phyloP scores from a whole-genome alignment of 2,113 vertebrate species.

The Calyptommatus sinebrachiatus region DNA sequence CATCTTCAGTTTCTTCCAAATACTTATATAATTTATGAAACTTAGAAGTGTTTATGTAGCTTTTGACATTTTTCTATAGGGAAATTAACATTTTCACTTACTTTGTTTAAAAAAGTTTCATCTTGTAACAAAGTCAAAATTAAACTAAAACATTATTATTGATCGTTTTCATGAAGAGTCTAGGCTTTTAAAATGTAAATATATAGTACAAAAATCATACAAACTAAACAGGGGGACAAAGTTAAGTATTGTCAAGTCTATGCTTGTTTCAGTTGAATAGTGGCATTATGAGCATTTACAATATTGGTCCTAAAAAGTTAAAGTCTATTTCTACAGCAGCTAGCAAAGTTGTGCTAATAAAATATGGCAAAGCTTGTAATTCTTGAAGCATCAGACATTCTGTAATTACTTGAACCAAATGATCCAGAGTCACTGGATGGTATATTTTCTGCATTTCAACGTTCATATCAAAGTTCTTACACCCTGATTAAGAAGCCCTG shows the following conservation, averaged over 20 bases:
- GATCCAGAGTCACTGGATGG: slow-evolving; percentile 65
- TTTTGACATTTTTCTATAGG: slow-evolving; percentile 64
- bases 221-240: slow-evolving; percentile 70
- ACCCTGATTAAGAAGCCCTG: slow-evolving; percentile 62
- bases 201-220: slow-evolving; percentile 79
- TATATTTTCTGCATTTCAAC: slow-evolving; percentile 65
- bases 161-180: slow-evolving; percentile 70
- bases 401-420: slow-evolving; percentile 76
- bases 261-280: slow-evolving; percentile 76
- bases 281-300: slow-evolving; percentile 73
- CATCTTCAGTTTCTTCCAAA: slow-evolving; percentile 66
- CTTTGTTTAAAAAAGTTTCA: slow-evolving; percentile 68
- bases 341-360: slow-evolving; percentile 86
- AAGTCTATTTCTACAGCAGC: slow-evolving; percentile 80
- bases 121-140: slow-evolving; percentile 78
- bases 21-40: slow-evolving; percentile 70
- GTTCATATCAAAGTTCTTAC: slow-evolving; percentile 71
- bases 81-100: slow-evolving; percentile 64
- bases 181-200: slow-evolving; percentile 75
- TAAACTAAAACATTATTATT: slow-evolving; percentile 67
- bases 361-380: slow-evolving; percentile 79
- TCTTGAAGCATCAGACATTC: slow-evolving; percentile 80
- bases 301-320: slow-evolving; percentile 81
- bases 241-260: slow-evolving; percentile 72
- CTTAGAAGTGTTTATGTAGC: slow-evolving; percentile 58